These are phyloP conservation scores for Meloidogyne exigua DNA, from an alignment of 1,140 invertebrate genomes.

Conservation along the genomic window DNA sequence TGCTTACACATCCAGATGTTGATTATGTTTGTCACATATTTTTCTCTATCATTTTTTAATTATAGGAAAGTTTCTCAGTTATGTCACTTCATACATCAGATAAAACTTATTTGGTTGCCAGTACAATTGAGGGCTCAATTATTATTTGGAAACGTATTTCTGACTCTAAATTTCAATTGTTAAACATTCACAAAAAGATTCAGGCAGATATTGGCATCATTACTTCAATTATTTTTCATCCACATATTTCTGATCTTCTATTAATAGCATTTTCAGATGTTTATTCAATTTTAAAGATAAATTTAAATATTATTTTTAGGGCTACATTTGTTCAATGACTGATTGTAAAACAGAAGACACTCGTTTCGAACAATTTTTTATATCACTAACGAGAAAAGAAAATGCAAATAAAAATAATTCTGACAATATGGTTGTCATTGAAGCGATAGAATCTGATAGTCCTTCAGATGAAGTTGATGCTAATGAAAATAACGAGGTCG, in stretches of 20 bases:
- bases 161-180: slow-evolving; percentile 1
- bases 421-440: background rate
- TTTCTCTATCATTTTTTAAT: background rate
- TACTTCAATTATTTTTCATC: slow-evolving; percentile 8
- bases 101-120: background rate
- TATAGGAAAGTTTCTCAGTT: slow-evolving; percentile 21
- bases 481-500: background rate
- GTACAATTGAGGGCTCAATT: slow-evolving; percentile 10
- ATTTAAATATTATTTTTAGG: slow-evolving; percentile 2
- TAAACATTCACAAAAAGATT: slow-evolving; percentile 10
- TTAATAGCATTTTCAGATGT: slow-evolving; percentile 17
- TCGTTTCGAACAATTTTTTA: slow-evolving; percentile 11
- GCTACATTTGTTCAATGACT: slow-evolving; percentile 18
- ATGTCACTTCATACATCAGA: background rate
- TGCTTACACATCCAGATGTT: slow-evolving; percentile 17
- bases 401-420: background rate
- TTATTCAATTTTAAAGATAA: background rate
- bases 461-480: slow-evolving; percentile 6
- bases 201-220: slow-evolving; percentile 4
- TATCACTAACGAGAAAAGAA: background rate
- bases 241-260: slow-evolving; percentile 1
- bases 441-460: background rate
- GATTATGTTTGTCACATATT: slow-evolving; percentile 7
- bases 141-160: slow-evolving; percentile 1
- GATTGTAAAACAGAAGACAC: background rate